These are phyloP conservation scores for Drymonia ruficornis DNA, from an alignment of 2,888 invertebrate genomes.

Conservation along the genomic window DNA sequence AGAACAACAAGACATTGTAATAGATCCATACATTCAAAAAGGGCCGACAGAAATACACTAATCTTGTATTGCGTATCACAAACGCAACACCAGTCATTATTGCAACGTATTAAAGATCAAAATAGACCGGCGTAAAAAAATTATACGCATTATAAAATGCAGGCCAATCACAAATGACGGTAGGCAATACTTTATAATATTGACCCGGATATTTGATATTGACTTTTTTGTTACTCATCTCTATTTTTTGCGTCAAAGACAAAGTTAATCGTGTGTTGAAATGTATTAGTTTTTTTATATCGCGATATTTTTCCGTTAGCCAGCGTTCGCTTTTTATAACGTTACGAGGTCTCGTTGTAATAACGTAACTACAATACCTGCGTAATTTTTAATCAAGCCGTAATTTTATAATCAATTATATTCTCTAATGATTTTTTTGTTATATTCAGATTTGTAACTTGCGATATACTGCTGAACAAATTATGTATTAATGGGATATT, in stretches of 20 bases:
- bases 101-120: slow-evolving; percentile 40
- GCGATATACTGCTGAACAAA: neutral
- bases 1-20: slow-evolving; percentile 65
- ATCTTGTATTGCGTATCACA: slow-evolving; percentile 20
- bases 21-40: slow-evolving; percentile 76
- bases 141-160: slow-evolving; percentile 12
- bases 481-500: neutral
- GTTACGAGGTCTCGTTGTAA: slow-evolving; percentile 2
- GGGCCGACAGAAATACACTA: slow-evolving; percentile 50
- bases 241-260: slow-evolving; percentile 16
- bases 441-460: neutral
- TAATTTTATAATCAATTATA: neutral
- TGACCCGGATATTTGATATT: slow-evolving; percentile 55
- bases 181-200: slow-evolving; percentile 39
- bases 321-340: neutral
- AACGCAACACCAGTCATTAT: slow-evolving; percentile 38
- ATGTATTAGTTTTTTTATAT: slow-evolving; percentile 6
- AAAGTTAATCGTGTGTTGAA: slow-evolving; percentile 22
- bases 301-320: slow-evolving; percentile 3
- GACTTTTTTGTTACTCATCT: slow-evolving; percentile 34
- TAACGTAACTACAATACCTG: slow-evolving; percentile 2
- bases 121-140: slow-evolving; percentile 28
- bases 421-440: neutral
- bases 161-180: slow-evolving; percentile 38
- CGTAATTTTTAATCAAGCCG: slow-evolving; percentile 1